Percentiles rank a stretch among this genome's conserved stretches.
Conservation (phyloP, 2,113 vertebrate genomes). For the Epinephelus lanceolatus region DNA sequence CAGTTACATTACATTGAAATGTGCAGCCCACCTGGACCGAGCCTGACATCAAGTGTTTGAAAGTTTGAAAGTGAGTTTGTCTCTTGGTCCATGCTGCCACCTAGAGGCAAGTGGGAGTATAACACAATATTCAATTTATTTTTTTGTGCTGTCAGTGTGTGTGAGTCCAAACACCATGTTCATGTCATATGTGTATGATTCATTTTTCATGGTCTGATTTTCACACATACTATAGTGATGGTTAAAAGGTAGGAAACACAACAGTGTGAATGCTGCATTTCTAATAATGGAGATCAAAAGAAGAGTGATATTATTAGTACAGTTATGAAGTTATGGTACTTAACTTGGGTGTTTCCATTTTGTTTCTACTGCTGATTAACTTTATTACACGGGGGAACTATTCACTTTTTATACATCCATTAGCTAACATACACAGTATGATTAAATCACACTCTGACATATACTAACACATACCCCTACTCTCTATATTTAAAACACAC, state of each 20-base stretch:
- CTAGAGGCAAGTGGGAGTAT: constrained; percentile 5
- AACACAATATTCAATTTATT: background rate
- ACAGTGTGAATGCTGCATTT: too few relatives aligned
- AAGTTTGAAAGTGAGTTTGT: background rate
- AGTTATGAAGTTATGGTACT: background rate
- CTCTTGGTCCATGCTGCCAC: constrained; percentile 16
- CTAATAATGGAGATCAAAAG: background rate
- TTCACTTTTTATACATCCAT: background rate
- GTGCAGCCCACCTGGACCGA: background rate
- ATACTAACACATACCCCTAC: background rate
- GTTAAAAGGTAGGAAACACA: too few relatives aligned
- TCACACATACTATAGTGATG: background rate
- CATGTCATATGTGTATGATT: background rate
- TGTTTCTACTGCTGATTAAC: background rate
- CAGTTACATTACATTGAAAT: background rate
- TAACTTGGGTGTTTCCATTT: background rate
- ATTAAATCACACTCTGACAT: background rate
- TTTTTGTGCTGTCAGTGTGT: background rate
- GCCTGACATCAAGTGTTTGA: background rate
- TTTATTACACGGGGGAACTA: background rate
- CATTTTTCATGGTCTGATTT: background rate
- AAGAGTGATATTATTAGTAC: background rate
- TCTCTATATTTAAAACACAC: background rate
- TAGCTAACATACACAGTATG: background rate
- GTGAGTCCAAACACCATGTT: background rate